These are phyloP conservation scores for Scolanthus callimorphus DNA, from an alignment of 92 coral and sea anemone genomes.

Conservation along the genomic window DNA sequence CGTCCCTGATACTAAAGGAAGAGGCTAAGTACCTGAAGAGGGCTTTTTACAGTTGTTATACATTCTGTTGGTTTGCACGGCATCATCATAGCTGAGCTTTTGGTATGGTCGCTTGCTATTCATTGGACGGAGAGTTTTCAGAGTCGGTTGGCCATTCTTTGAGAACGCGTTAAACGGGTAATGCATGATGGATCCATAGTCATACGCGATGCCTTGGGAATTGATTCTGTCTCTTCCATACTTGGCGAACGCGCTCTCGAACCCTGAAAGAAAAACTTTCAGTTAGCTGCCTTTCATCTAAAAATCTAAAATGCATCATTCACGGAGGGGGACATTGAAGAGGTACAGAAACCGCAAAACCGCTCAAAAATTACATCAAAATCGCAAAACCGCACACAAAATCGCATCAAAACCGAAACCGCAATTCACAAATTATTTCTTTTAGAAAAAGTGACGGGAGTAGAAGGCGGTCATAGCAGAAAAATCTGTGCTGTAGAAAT, in stretches of 20 bases:
- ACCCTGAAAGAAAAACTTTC: conserved; percentile 32
- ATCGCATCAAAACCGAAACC: too few relatives aligned
- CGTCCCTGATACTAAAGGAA: too few relatives aligned
- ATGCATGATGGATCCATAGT: conserved; percentile 90
- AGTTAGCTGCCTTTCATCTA: too few relatives aligned
- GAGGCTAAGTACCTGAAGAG: too few relatives aligned
- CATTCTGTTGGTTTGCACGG: conserved; percentile 74
- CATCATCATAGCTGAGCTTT: conserved; percentile 65
- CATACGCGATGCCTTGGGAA: conserved; percentile 63
- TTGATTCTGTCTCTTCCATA: conserved; percentile 63
- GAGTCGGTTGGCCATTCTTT: conserved; percentile 61
- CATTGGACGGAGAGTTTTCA: conserved; percentile 51
- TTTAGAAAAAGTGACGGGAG: too few relatives aligned
- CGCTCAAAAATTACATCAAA: too few relatives aligned
- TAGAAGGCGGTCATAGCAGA: too few relatives aligned
- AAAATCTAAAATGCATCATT: too few relatives aligned
- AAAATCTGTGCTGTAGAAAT: too few relatives aligned
- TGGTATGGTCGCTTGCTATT: conserved; percentile 73
- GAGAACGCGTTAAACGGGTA: conserved; percentile 90
- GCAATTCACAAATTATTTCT: too few relatives aligned
- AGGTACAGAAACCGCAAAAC: not conserved
- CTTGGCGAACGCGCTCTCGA: conserved; percentile 70
- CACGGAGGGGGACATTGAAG: not conserved
- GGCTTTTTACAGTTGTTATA: conserved; percentile 37
- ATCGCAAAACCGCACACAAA: too few relatives aligned